Conservation (phyloP, 2,888 invertebrate species). For the Villa cingulata region DNA sequence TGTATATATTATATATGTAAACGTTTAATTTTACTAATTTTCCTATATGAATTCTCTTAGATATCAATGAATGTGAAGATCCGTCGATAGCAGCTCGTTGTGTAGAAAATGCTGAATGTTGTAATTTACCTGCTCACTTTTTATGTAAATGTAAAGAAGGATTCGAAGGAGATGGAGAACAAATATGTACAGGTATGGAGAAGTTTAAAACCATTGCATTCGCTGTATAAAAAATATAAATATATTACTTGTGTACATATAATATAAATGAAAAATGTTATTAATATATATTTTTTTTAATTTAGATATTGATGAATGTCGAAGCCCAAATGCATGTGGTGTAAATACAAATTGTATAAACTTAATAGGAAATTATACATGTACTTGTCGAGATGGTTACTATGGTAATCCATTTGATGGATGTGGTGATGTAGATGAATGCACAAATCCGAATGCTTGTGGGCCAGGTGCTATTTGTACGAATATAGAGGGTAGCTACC, state of each 20-base stretch:
- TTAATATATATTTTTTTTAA: too few species aligned
- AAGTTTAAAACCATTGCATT: too few species aligned
- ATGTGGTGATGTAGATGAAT: constrained; percentile 76
- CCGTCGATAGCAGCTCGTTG: constrained; percentile 71
- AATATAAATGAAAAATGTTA: too few species aligned
- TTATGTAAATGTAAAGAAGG: constrained; percentile 87
- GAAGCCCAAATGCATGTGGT: constrained; percentile 67
- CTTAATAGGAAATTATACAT: constrained; percentile 75
- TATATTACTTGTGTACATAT: too few species aligned
- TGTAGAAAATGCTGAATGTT: constrained; percentile 85
- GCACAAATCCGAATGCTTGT: constrained; percentile 56
- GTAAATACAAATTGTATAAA: constrained; percentile 69
- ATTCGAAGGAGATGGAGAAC: constrained; percentile 82
- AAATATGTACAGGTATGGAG: constrained; percentile 60
- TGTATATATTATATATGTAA: too few species aligned
- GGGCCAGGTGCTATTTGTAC: constrained; percentile 66
- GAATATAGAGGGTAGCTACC: constrained; percentile 65
- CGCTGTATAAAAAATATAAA: too few species aligned
- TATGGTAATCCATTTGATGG: constrained; percentile 68
- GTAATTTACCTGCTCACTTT: constrained; percentile 87
- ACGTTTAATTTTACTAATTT: too few species aligned
- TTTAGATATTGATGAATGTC: constrained; percentile 79
- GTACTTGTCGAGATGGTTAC: constrained; percentile 69
- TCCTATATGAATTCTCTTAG: constrained; percentile 32
- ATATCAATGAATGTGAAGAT: constrained; percentile 90